Base-by-base conservation (phyloP, 2,888 invertebrate genomes). In the Tillus elongatus region DNA sequence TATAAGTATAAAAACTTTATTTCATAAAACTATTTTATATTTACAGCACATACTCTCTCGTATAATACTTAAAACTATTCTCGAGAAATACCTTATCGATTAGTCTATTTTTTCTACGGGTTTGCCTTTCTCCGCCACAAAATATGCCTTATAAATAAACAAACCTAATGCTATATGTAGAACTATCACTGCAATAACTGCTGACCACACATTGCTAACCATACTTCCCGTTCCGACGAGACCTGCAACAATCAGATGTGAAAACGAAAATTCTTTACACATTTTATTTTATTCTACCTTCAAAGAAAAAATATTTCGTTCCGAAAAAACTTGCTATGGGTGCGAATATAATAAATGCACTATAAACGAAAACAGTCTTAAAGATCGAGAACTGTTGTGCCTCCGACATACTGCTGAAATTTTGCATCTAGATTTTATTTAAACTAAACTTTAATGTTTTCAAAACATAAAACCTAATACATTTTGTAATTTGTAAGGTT, bases 131-230 rank as follows among this genome's bases (percentile, higher is more conserved):
- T 61, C 74, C 9, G 65, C 43, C 47, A 74, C 64, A 47, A 75
- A 77, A 60, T 86, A 88, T 0, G 87, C 87, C 53, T 73, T 74
- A 57, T 79, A 82, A 52, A 89, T 84, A 56, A 84, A 88, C 30
- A 83, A 65, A 14, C 81, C 88, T 40, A 89, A 59, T 2, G 85
- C 82, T 43, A 84, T 56, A 58, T 89, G 88, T 35, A 89, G 66
- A 3, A 81, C 75, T 3, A 85, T 53, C 6, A 89, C 77, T 1
- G 88, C 82, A 30, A 79, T 73, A 26, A 82, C 74, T 13, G 88
- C 88, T 2, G 88, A 77, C 60, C 80, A 84, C 16, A 88, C 82
- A 61, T 83, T 87, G 51, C 82, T 81, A 12, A 74, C 71, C 28
- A 83, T 62, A 36, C 56, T 58, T 27, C 64, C 63, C 24, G 70